A percentile compares a stretch with the other conserved stretches of the same genome.
phyloP scores from a whole-genome alignment of 2,888 invertebrate species.

The Xestia c-nigrum region DNA sequence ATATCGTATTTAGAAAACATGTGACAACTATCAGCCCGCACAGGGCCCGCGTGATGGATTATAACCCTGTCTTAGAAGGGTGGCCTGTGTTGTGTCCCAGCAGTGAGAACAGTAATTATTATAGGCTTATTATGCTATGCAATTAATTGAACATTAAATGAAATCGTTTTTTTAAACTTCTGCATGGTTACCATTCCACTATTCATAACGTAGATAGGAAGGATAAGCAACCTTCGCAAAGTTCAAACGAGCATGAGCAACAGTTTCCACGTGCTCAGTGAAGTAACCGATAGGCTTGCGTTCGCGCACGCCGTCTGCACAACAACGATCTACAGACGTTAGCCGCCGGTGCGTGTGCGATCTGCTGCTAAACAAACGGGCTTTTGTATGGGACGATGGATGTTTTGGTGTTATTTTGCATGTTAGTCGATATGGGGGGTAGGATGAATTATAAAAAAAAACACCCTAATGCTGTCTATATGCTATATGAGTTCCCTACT shows the following conservation, averaged over 20 bases:
- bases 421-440: constrained; percentile 25
- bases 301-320: constrained; percentile 70
- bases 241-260: constrained; percentile 72
- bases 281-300: constrained; percentile 81
- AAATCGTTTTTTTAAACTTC: too few species aligned
- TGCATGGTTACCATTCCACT: neutral
- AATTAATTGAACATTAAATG: too few species aligned
- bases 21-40: too few species aligned
- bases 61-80: too few species aligned
- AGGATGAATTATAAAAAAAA: neutral
- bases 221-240: constrained; percentile 24
- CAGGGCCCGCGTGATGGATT: too few species aligned
- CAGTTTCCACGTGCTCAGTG: constrained; percentile 78
- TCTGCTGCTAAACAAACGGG: constrained; percentile 45
- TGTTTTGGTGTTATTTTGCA: constrained; percentile 56
- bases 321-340: constrained; percentile 73
- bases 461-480: too few species aligned
- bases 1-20: too few species aligned
- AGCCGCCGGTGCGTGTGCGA: constrained; percentile 68
- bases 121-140: too few species aligned
- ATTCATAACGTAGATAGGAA: neutral
- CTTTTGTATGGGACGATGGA: constrained; percentile 51
- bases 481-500: too few species aligned
- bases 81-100: too few species aligned
- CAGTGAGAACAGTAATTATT: too few species aligned